Evolutionary conservation across 2,797 vertebrate genomes (phyloP), one percentile per base, ranked within the genome.

Genomic region (Lutjanus campechanus): DNA sequence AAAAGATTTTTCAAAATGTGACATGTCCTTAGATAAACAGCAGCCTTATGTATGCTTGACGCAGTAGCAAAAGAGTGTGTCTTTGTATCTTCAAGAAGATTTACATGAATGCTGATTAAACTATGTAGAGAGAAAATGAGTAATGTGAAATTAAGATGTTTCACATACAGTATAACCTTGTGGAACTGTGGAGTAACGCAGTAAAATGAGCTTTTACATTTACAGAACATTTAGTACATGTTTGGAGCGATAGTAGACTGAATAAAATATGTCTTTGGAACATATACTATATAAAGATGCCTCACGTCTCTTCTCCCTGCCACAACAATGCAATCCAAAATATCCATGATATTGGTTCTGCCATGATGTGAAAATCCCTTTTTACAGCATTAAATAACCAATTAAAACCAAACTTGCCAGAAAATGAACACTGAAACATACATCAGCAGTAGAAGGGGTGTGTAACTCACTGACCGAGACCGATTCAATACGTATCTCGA

Each of bases 41-140:
- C 47, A 17, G 19, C n/a, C 11, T 76, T 8, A 0, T 40, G 40
- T 67, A 17, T 1, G 11, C 40, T 25, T 58, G 9, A 59, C 59
- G 43, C 16, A 53, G 29, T 17, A 22, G 10, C 63, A 43, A 16
- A 29, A 11, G 4, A 40, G 50, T 51, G 15, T 73, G 56, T 62
- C 43, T 61, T 61, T 36, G 25, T 44, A 25, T 25, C 25, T 25
- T 59, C 11, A 46, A 15, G 36, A 65, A 2, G 17, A 44, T 36
- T 9, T 50, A 36, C 50, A 55, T 71, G 17, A 72, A 64, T 73
- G 13, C 47, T 59, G 69, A 58, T 46, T 71, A 10, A 20, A 36
- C 17, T 44, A 50, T 47, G 7, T 47, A 3, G 20, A 20, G 17
- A 74, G 40, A 66, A 70, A 70, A 44, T 9, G 0, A 43, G 54